Percentiles rank a stretch among this genome's conserved stretches.
Conservation (phyloP, 2,797 vertebrate genomes). For the Schizothorax lantsangensis region DNA sequence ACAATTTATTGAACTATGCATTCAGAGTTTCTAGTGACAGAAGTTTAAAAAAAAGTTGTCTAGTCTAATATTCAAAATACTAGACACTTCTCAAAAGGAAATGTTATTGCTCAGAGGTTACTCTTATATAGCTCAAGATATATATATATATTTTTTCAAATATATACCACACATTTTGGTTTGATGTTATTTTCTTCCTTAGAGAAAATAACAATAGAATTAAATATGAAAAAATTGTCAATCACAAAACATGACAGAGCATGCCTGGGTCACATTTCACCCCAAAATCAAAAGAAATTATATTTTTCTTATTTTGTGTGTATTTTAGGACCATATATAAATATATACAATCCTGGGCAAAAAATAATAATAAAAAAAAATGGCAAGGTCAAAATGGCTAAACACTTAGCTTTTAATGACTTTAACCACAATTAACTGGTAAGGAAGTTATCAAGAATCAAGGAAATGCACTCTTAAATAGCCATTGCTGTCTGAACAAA, state of each 20-base stretch:
- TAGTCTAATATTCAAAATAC: not conserved
- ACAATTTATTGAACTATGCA: constrained; percentile 21
- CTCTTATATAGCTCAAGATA: not conserved
- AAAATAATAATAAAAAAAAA: not conserved
- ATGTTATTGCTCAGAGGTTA: not conserved
- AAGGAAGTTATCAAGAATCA: not conserved
- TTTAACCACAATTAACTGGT: not conserved
- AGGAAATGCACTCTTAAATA: not conserved
- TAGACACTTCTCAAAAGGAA: not conserved
- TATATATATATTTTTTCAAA: not conserved
- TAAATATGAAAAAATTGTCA: not conserved
- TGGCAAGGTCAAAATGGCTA: not conserved
- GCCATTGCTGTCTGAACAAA: not conserved
- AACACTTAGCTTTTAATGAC: not conserved
- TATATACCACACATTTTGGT: not conserved
- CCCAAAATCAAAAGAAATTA: not conserved
- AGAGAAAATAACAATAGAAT: not conserved
- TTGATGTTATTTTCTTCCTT: not conserved
- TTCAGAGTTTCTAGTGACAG: not conserved
- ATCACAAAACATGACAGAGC: not conserved
- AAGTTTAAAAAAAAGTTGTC: not conserved
- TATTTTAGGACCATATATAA: not conserved
- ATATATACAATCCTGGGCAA: too few relatives aligned
- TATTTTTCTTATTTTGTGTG: not conserved
- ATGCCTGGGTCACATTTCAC: not conserved